phyloP scores from a whole-genome alignment of 1,140 invertebrate genomes.

The Orius insidiosus region DNA sequence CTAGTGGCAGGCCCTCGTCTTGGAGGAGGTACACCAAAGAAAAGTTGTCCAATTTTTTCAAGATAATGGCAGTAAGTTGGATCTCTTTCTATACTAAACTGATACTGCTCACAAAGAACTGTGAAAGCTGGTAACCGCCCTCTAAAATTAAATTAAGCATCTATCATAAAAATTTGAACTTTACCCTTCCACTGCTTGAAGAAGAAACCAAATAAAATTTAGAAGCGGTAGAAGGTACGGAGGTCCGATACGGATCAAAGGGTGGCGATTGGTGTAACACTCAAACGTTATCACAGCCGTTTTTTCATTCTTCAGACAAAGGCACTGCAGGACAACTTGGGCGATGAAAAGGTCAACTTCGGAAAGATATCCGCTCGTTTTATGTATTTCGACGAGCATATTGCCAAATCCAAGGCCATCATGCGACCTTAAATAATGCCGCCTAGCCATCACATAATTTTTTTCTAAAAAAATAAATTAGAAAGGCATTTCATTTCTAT shows the following conservation, averaged over 20 bases:
- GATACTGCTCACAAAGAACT: constrained; percentile 57
- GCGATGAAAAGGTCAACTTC: constrained; percentile 89
- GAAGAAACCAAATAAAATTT: constrained; percentile 81
- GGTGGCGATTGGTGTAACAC: constrained; percentile 65
- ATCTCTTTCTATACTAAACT: constrained; percentile 54
- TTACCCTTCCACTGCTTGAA: constrained; percentile 68
- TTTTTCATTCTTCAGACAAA: constrained; percentile 56
- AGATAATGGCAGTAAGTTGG: constrained; percentile 64
- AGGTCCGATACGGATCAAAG: constrained; percentile 55
- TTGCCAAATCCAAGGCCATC: constrained; percentile 75
- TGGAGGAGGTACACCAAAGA: constrained; percentile 43
- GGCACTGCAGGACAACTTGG: constrained; percentile 77
- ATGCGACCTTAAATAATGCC: constrained; percentile 75
- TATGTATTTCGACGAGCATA: constrained; percentile 82
- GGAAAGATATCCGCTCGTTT: constrained; percentile 54
- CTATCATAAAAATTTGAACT: background rate
- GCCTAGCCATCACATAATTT: constrained; percentile 66
- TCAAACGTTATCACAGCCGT: constrained; percentile 64
- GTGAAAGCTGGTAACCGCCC: constrained; percentile 41
- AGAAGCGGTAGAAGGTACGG: constrained; percentile 71
- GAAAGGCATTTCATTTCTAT: background rate
- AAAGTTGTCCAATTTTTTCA: constrained; percentile 63
- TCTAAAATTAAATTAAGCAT: constrained; percentile 32
- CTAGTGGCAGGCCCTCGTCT: constrained; percentile 30
- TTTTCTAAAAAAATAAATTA: constrained; percentile 43